Percentiles rank a stretch among this genome's conserved stretches.
These are phyloP conservation scores for Sebastes elongatus DNA, from an alignment of 2,797 vertebrate genomes.

Conservation along the genomic window DNA sequence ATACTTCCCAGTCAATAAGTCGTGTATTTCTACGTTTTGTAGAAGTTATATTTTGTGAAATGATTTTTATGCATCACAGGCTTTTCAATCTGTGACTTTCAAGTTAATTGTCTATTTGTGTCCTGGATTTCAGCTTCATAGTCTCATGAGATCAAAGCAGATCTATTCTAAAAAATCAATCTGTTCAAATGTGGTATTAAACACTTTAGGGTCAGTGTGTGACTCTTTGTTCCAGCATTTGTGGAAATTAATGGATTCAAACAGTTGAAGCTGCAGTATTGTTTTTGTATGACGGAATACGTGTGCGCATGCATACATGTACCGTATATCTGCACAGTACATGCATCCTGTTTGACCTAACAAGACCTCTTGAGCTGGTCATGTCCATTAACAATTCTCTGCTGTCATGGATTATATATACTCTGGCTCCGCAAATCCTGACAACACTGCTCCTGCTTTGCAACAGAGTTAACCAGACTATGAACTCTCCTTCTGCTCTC, in stretches of 20 bases:
- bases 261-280: neutral
- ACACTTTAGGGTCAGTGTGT: slow-evolving; percentile 28
- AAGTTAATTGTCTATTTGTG: neutral
- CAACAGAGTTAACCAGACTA: neutral
- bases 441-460: slow-evolving; percentile 12
- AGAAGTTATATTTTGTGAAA: neutral
- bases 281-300: neutral
- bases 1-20: neutral
- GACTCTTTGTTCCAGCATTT: neutral
- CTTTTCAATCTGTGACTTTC: neutral
- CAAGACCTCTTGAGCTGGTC: slow-evolving; percentile 16
- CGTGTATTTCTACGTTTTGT: neutral
- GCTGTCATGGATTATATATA: slow-evolving; percentile 53
- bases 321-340: neutral
- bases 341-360: neutral
- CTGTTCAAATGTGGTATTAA: slow-evolving; percentile 31
- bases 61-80: neutral
- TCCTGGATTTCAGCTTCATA: slow-evolving; percentile 7
- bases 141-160: slow-evolving; percentile 13
- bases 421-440: slow-evolving; percentile 28
- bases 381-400: slow-evolving; percentile 33
- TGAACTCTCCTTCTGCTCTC: neutral
- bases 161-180: slow-evolving; percentile 8
- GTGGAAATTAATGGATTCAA: neutral
- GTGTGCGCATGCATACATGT: neutral